Percentiles rank a stretch among this genome's conserved stretches.
These are phyloP conservation scores for Oophaga sylvatica DNA, from an alignment of 2,797 vertebrate species.

Conservation along the genomic window DNA sequence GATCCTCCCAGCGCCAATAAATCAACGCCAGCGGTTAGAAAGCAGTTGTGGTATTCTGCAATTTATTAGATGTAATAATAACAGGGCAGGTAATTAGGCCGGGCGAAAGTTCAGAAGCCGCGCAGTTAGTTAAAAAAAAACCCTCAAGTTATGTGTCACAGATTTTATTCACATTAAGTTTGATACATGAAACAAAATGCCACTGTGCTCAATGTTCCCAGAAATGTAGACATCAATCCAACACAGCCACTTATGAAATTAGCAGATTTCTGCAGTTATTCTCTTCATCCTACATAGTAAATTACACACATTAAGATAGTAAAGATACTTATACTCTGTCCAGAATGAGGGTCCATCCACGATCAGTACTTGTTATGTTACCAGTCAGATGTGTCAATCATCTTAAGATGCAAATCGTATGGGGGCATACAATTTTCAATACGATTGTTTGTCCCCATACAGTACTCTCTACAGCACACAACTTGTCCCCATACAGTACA, in stretches of 20 bases:
- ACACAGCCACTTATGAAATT: constrained; percentile 5
- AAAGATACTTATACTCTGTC: neutral
- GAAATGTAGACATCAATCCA: neutral
- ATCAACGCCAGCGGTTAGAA: constrained; percentile 74
- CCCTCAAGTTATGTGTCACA: constrained; percentile 72
- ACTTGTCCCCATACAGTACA: too few species aligned
- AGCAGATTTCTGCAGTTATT: neutral
- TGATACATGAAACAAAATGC: constrained; percentile 70
- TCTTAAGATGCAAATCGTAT: too few species aligned
- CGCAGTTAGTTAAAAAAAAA: constrained; percentile 69
- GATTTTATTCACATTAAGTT: constrained; percentile 72
- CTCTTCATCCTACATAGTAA: neutral
- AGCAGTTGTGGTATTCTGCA: constrained; percentile 76
- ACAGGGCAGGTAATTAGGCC: constrained; percentile 75
- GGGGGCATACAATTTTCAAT: too few species aligned
- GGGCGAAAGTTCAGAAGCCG: constrained; percentile 75
- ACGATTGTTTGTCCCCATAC: too few species aligned
- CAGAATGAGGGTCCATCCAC: too few species aligned
- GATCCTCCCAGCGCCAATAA: constrained; percentile 68
- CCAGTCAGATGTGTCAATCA: too few species aligned
- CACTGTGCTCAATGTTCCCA: constrained; percentile 67
- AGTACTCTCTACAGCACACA: too few species aligned
- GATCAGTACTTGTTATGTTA: too few species aligned
- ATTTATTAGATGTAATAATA: constrained; percentile 77
- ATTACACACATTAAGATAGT: neutral